A percentile compares a stretch with the other conserved stretches of the same genome.
These are phyloP conservation scores for Coelopa frigida DNA, from an alignment of 1,140 invertebrate species.

Conservation along the genomic window DNA sequence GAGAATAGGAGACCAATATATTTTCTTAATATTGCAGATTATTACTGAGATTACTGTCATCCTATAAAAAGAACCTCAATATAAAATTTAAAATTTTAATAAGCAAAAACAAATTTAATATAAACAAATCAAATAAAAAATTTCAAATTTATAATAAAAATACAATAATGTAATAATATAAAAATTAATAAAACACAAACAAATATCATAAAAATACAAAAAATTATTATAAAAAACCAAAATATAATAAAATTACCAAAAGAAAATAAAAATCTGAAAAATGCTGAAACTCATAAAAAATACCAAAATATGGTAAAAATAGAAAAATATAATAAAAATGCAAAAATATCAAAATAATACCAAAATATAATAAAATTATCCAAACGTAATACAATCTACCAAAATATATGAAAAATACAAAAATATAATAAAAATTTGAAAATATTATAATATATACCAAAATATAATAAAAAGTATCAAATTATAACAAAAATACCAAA, in stretches of 20 bases:
- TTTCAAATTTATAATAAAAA: slow-evolving; percentile 4
- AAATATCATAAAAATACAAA: not conserved
- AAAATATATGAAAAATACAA: not conserved
- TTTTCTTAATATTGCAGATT: too few relatives aligned
- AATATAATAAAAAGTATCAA: not conserved
- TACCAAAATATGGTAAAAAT: too few relatives aligned
- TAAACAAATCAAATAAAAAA: not conserved
- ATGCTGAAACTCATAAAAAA: too few relatives aligned
- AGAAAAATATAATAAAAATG: too few relatives aligned
- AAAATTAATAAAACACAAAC: slow-evolving; percentile 1
- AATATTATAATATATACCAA: not conserved
- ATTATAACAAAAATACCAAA: not conserved
- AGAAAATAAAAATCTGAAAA: not conserved
- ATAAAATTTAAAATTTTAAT: too few relatives aligned
- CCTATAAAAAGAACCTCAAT: too few relatives aligned
- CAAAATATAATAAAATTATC: not conserved
- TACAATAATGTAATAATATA: not conserved
- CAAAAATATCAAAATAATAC: too few relatives aligned
- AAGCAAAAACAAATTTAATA: not conserved
- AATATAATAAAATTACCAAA: slow-evolving; percentile 1
- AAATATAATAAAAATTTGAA: not conserved
- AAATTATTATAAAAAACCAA: not conserved
- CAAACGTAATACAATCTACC: not conserved
- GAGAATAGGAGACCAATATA: too few relatives aligned
- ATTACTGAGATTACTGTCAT: too few relatives aligned